Evolutionary conservation across 2,113 vertebrate species (phyloP).

Genomic region (Catharus fuscescens): DNA sequence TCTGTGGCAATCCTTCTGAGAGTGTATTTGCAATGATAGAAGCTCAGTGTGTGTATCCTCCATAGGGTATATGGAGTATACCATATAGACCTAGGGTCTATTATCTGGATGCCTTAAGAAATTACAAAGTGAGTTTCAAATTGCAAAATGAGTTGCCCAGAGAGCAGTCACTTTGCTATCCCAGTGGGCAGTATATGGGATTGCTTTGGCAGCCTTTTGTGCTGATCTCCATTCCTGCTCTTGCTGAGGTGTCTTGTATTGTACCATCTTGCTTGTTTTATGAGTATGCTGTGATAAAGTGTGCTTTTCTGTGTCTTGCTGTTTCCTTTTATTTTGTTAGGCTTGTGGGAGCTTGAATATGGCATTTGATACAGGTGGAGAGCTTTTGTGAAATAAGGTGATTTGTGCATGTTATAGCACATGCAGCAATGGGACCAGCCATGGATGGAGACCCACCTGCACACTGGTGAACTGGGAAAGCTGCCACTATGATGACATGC

Average conservation of each 20-base stretch:
- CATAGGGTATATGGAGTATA: too few relatives aligned
- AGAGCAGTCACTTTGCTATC: not conserved
- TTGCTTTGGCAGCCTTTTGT: not conserved
- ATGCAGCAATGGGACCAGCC: not conserved
- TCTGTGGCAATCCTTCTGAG: fast-evolving
- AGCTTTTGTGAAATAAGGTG: not conserved
- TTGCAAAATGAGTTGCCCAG: not conserved
- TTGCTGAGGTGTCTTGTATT: not conserved
- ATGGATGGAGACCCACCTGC: not conserved
- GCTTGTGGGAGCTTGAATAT: not conserved
- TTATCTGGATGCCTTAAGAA: not conserved
- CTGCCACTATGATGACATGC: not conserved
- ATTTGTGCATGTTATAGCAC: not conserved
- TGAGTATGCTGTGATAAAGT: not conserved
- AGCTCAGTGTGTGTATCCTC: not conserved
- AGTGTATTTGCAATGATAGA: not conserved
- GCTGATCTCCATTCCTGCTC: not conserved
- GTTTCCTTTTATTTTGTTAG: not conserved
- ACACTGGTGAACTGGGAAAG: not conserved
- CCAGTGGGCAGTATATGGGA: not conserved
- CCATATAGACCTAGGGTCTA: not conserved
- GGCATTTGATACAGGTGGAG: not conserved
- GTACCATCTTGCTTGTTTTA: not conserved
- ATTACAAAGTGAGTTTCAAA: not conserved
- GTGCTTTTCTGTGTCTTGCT: not conserved